These are phyloP conservation scores for Papilio helenus DNA, from an alignment of 1,140 invertebrate genomes.

Conservation along the genomic window DNA sequence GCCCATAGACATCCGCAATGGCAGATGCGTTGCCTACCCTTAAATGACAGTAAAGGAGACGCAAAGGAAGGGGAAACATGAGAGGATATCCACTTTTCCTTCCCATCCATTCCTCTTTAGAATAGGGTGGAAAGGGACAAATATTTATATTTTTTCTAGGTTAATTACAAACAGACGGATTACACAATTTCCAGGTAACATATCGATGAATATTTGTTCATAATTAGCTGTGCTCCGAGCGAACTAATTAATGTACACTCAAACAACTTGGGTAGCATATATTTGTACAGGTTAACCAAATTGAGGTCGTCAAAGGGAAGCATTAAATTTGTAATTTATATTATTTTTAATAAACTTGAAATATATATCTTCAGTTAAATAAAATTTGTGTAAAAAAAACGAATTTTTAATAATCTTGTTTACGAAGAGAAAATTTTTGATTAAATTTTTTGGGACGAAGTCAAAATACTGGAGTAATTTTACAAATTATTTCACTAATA, in stretches of 20 bases:
- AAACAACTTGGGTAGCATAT: constrained; percentile 11
- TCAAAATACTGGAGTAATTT: neutral
- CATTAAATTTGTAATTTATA: neutral
- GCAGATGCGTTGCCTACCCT: too few species aligned
- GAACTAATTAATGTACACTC: neutral
- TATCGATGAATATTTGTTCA: constrained; percentile 26
- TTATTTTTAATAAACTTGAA: neutral
- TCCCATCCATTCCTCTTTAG: too few species aligned
- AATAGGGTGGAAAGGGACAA: too few species aligned
- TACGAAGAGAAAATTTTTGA: neutral
- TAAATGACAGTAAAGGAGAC: too few species aligned
- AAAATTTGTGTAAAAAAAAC: neutral
- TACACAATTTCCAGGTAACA: neutral
- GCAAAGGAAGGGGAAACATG: too few species aligned
- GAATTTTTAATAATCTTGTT: neutral
- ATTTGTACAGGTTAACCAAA: constrained; percentile 21
- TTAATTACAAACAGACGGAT: neutral
- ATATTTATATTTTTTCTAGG: neutral
- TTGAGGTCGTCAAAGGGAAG: constrained; percentile 23
- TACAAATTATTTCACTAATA: neutral
- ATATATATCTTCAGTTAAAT: neutral
- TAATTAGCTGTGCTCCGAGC: constrained; percentile 16
- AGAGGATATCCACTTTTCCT: too few species aligned
- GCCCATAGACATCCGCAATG: too few species aligned
- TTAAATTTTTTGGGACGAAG: neutral